A percentile compares a stretch with the other conserved stretches of the same genome.
Conservation (phyloP, 2,888 invertebrate genomes). For the Noctuana brunneofusca region DNA sequence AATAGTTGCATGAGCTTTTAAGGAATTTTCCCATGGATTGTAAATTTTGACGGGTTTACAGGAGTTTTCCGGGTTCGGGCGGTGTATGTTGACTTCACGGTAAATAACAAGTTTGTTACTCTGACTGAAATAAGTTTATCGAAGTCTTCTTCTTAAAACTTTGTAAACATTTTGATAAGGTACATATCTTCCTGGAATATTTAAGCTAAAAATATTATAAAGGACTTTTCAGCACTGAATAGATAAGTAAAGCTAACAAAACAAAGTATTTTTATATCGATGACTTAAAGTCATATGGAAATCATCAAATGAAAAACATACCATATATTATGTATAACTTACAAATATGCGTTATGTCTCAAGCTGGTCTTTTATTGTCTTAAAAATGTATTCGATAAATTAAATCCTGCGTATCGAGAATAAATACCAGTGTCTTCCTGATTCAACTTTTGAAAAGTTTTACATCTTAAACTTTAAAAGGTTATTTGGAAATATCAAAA, state of each 20-base stretch:
- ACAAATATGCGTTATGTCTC: background rate
- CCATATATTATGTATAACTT: background rate
- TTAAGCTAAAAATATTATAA: too few species aligned
- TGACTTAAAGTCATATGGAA: background rate
- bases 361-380: constrained; percentile 27
- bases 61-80: constrained; percentile 4
- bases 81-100: background rate
- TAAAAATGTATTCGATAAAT: constrained; percentile 20
- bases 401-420: constrained; percentile 9
- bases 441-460: too few species aligned
- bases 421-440: constrained; percentile 26
- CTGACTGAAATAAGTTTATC: background rate
- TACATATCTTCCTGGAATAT: too few species aligned
- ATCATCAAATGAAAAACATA: constrained; percentile 1
- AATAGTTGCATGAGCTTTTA: constrained; percentile 2
- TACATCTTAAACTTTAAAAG: too few species aligned
- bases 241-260: too few species aligned
- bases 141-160: too few species aligned
- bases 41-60: constrained; percentile 1
- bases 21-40: constrained; percentile 14
- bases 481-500: too few species aligned
- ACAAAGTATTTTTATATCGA: too few species aligned
- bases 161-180: too few species aligned
- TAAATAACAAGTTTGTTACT: background rate
- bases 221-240: too few species aligned